phyloP scores from a whole-genome alignment of 2,797 vertebrate species.

The Sebastes iracundus region DNA sequence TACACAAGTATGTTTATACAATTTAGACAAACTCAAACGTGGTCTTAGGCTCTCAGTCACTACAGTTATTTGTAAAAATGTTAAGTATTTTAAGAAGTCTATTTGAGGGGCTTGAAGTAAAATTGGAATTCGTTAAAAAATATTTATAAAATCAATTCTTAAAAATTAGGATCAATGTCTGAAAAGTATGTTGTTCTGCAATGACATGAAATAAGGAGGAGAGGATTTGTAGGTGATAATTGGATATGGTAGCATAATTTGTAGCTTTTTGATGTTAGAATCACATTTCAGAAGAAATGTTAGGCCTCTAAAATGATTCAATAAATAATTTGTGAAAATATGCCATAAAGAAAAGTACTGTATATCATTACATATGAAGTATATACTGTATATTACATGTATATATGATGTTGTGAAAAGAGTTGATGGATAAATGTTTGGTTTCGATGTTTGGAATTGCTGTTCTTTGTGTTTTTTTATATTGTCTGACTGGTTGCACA shows the following conservation, averaged over 20 bases:
- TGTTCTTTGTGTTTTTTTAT: not conserved
- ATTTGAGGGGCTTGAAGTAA: not conserved
- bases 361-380: not conserved
- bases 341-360: not conserved
- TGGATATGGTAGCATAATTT: not conserved
- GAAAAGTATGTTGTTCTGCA: not conserved
- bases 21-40: not conserved
- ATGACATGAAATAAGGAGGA: not conserved
- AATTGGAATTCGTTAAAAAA: not conserved
- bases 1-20: not conserved
- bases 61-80: too few relatives aligned
- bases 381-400: not conserved
- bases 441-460: not conserved
- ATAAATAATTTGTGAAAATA: not conserved
- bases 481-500: not conserved
- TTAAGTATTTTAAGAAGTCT: not conserved
- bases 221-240: too few relatives aligned
- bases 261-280: not conserved
- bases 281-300: not conserved
- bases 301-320: not conserved
- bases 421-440: not conserved
- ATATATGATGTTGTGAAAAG: not conserved
- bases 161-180: not conserved
- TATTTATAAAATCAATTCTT: not conserved
- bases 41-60: not conserved